Percentiles rank a stretch among this genome's conserved stretches.
Conservation (phyloP, 35 echinoderm and acorn worm genomes). For the Apostichopus californicus region DNA sequence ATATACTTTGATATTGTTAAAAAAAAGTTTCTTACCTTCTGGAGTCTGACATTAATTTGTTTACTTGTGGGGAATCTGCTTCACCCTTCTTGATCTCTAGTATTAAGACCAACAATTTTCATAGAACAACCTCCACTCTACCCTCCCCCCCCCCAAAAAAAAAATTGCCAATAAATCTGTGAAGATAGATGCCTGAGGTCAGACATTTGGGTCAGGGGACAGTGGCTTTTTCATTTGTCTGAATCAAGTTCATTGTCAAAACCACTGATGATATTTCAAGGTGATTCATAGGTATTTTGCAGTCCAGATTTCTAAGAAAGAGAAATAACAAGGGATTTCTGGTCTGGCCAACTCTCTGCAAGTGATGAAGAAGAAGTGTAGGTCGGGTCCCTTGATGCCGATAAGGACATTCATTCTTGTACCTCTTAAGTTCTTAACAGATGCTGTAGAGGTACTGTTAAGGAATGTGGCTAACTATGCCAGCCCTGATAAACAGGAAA, state of each 20-base stretch:
- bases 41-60: too few species aligned
- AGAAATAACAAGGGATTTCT: not conserved
- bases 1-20: too few species aligned
- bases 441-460: not conserved
- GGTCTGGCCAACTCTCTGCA: not conserved
- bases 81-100: too few species aligned
- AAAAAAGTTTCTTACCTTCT: too few species aligned
- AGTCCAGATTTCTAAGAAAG: not conserved
- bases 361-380: too few species aligned
- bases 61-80: too few species aligned
- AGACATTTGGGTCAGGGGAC: not conserved
- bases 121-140: not conserved
- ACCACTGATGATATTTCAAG: not conserved
- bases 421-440: not conserved
- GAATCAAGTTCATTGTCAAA: not conserved
- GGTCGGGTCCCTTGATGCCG: not conserved
- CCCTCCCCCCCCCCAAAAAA: not conserved
- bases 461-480: not conserved
- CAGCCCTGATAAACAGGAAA: not conserved
- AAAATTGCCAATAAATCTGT: not conserved
- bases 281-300: conserved; percentile 6
- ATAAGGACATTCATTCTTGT: not conserved
- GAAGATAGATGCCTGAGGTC: not conserved
- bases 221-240: not conserved
- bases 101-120: not conserved